Percentiles rank a stretch among this genome's conserved stretches.
phyloP scores from a whole-genome alignment of 1,140 invertebrate species.

The Drosophila burlai region DNA sequence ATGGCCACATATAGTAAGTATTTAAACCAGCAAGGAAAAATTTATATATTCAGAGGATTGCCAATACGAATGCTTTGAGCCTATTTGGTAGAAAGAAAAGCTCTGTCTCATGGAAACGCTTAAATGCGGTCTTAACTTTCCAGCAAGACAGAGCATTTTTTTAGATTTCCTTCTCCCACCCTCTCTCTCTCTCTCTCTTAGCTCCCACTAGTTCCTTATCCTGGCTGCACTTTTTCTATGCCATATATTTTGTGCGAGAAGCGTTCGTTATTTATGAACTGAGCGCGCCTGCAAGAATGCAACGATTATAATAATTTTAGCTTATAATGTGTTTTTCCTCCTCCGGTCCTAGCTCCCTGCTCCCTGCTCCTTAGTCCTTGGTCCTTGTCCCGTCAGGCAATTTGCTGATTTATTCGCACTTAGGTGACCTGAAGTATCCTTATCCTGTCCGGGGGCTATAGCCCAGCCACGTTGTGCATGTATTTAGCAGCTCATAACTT shows the following conservation, averaged over 20 bases:
- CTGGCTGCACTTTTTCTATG: slow-evolving; percentile 34
- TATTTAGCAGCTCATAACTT: slow-evolving; percentile 50
- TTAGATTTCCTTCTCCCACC: background rate
- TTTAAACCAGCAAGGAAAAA: too few species aligned
- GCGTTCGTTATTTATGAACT: slow-evolving; percentile 66
- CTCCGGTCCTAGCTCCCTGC: background rate
- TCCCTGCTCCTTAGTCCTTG: background rate
- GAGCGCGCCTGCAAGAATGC: slow-evolving; percentile 65
- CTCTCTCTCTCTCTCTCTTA: background rate
- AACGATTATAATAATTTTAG: slow-evolving; percentile 76
- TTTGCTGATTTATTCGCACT: slow-evolving; percentile 75
- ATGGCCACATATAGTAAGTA: too few species aligned
- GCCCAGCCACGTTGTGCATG: slow-evolving; percentile 10
- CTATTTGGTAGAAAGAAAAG: background rate
- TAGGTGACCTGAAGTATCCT: slow-evolving; percentile 72
- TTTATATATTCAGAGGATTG: background rate
- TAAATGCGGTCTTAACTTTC: background rate
- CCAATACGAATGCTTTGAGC: too few species aligned
- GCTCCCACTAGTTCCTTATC: slow-evolving; percentile 10
- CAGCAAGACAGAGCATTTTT: background rate
- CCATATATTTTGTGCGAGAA: slow-evolving; percentile 37
- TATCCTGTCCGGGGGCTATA: slow-evolving; percentile 45
- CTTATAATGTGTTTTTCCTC: slow-evolving; percentile 69
- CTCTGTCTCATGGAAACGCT: background rate
- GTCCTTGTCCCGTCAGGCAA: slow-evolving; percentile 41